These are phyloP conservation scores for Hyles euphorbiae DNA, from an alignment of 1,140 invertebrate genomes.

Conservation along the genomic window DNA sequence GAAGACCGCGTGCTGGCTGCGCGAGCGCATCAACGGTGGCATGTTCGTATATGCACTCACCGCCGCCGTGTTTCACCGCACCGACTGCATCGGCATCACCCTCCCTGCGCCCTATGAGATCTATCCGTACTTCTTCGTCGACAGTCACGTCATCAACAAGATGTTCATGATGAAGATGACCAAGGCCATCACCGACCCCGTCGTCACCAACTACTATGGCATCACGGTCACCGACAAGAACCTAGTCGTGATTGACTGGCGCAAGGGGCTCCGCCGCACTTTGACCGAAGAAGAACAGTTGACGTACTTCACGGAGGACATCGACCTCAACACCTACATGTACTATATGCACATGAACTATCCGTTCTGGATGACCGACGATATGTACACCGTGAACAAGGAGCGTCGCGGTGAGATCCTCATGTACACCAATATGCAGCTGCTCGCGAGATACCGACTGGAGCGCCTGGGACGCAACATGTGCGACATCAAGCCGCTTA, in stretches of 20 bases:
- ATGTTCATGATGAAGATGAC: conserved; percentile 79
- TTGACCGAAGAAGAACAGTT: conserved; percentile 61
- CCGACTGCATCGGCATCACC: conserved; percentile 76
- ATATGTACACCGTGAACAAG: conserved; percentile 75
- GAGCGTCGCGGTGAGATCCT: conserved; percentile 79
- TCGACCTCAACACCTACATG: conserved; percentile 82
- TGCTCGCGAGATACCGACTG: conserved; percentile 80
- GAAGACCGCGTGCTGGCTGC: conserved; percentile 79
- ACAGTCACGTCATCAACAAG: conserved; percentile 77
- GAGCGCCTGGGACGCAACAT: conserved; percentile 80
- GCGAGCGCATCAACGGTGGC: conserved; percentile 78
- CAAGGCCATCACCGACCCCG: conserved; percentile 66
- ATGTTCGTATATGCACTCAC: conserved; percentile 79
- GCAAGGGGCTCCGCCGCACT: conserved; percentile 52
- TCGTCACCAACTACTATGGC: conserved; percentile 69
- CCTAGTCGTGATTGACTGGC: conserved; percentile 62
- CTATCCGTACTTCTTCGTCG: conserved; percentile 79
- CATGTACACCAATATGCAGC: conserved; percentile 77
- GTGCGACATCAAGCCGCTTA: conserved; percentile 77
- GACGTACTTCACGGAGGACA: conserved; percentile 84
- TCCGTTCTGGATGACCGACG: conserved; percentile 80
- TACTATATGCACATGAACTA: conserved; percentile 82
- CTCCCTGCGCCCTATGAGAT: conserved; percentile 82
- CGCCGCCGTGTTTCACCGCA: conserved; percentile 77
- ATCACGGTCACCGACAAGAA: conserved; percentile 62